A percentile compares a stretch with the other conserved stretches of the same genome.
Evolutionary conservation across 1,140 invertebrate genomes (phyloP).

Genomic region (Armadillidium nasatum): DNA sequence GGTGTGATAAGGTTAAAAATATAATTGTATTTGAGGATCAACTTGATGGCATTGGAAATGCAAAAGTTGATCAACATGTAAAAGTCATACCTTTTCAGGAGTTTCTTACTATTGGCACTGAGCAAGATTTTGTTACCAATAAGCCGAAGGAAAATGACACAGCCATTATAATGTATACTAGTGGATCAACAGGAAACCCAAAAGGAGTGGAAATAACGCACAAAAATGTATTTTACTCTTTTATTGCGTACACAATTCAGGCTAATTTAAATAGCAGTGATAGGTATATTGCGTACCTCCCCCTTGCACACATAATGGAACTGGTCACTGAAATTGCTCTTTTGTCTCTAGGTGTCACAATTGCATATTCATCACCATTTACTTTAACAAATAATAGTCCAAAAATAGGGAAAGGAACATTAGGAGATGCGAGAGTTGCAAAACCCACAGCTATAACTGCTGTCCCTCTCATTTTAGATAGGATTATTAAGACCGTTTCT

Average conservation of each 20-base stretch:
- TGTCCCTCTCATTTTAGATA: conserved; percentile 46
- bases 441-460: conserved; percentile 47
- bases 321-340: conserved; percentile 43
- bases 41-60: conserved; percentile 41
- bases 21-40: conserved; percentile 45
- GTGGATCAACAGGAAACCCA: conserved; percentile 60
- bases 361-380: conserved; percentile 47
- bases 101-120: conserved; percentile 27
- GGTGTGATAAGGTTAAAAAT: conserved; percentile 31
- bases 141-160: conserved; percentile 34
- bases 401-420: conserved; percentile 46
- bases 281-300: conserved; percentile 47
- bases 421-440: conserved; percentile 47
- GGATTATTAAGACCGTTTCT: conserved; percentile 44
- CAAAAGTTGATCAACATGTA: conserved; percentile 21
- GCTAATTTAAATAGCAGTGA: conserved; percentile 46
- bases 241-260: conserved; percentile 39
- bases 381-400: conserved; percentile 47
- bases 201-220: conserved; percentile 56
- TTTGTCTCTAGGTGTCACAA: conserved; percentile 45
- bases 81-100: conserved; percentile 34
- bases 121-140: conserved; percentile 5
- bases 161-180: conserved; percentile 55
- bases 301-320: conserved; percentile 48
- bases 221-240: conserved; percentile 41